phyloP scores from a whole-genome alignment of 2,888 invertebrate genomes.

The Urechis unicinctus region DNA sequence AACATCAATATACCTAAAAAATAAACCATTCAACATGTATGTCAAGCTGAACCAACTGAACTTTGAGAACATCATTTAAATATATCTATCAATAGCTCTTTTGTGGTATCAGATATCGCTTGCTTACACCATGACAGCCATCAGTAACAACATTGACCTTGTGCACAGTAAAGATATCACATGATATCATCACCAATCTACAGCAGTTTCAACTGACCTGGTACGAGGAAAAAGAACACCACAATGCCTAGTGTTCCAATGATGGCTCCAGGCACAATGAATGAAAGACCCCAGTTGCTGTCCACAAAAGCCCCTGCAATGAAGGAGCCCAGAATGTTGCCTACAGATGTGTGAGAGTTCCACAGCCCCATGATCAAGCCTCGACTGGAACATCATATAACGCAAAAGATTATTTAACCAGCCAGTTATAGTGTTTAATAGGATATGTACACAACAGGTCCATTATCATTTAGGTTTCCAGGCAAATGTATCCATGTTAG shows the following conservation, averaged over 20 bases:
- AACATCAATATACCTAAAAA: no score
- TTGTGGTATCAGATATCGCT: no score
- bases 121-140: no score
- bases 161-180: no score
- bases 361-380: conserved; percentile 87
- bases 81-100: no score
- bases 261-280: conserved; percentile 81
- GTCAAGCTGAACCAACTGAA: no score
- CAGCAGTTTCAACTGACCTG: conserved; percentile 52
- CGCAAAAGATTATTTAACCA: not conserved
- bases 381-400: conserved; percentile 29
- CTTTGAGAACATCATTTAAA: no score
- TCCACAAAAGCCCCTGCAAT: conserved; percentile 83
- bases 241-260: conserved; percentile 59
- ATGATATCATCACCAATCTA: no score
- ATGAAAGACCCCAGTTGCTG: conserved; percentile 80
- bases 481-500: not conserved
- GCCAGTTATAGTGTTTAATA: not conserved
- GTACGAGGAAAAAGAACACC: conserved; percentile 76
- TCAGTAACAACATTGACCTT: no score
- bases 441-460: not conserved
- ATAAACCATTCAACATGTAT: no score
- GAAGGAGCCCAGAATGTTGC: conserved; percentile 87
- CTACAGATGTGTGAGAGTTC: conserved; percentile 95
- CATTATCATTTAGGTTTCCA: not conserved